These are phyloP conservation scores for Brassicogethes aeneus DNA, from an alignment of 2,888 invertebrate species.

Conservation along the genomic window DNA sequence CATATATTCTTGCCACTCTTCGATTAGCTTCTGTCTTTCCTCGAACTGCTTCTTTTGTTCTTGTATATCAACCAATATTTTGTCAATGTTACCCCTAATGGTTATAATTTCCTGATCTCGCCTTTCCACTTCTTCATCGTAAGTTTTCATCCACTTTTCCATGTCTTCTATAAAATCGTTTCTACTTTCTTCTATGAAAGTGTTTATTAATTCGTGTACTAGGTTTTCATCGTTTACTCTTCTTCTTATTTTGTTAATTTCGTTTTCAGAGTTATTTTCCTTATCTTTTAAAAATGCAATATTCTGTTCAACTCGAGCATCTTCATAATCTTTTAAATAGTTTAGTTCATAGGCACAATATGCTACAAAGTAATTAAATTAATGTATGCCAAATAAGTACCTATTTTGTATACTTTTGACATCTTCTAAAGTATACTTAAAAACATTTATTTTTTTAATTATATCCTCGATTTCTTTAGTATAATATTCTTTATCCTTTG, in stretches of 20 bases:
- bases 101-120: constrained; percentile 23
- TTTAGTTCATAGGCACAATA: constrained; percentile 13
- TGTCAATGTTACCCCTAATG: constrained; percentile 22
- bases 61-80: constrained; percentile 18
- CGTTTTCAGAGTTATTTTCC: constrained; percentile 17
- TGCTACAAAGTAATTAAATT: constrained; percentile 10
- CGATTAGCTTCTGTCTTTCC: constrained; percentile 21
- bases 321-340: constrained; percentile 28
- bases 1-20: constrained; percentile 25
- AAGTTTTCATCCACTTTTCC: constrained; percentile 30
- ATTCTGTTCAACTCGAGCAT: constrained; percentile 26
- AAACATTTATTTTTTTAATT: constrained; percentile 18
- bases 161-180: constrained; percentile 27
- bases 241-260: constrained; percentile 16
- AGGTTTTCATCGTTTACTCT: constrained; percentile 24
- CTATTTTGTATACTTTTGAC: constrained; percentile 2
- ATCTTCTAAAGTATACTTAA: constrained; percentile 20
- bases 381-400: background rate
- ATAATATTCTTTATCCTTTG: constrained; percentile 17
- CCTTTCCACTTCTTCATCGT: constrained; percentile 28
- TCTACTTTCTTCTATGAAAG: constrained; percentile 25
- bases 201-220: constrained; percentile 24
- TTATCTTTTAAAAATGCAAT: constrained; percentile 17
- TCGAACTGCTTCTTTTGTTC: constrained; percentile 18
- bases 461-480: constrained; percentile 19